Conservation (phyloP, 2,113 vertebrate genomes). For the Equus przewalskii region DNA sequence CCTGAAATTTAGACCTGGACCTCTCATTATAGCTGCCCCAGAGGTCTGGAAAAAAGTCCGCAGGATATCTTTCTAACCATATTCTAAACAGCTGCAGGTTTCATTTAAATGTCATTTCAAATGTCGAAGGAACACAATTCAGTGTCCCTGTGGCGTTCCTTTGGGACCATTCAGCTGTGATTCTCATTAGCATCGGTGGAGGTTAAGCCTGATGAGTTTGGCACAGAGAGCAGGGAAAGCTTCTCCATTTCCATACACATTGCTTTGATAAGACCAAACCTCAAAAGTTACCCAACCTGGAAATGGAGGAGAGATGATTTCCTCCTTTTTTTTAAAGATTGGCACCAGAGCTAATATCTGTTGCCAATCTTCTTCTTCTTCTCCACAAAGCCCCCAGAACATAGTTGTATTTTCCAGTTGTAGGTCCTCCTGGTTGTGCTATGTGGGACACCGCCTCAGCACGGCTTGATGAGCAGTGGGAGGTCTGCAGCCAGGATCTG, state of each 20-base stretch:
- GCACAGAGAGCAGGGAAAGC: not conserved
- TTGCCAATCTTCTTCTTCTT: too few relatives aligned
- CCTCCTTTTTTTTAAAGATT: not conserved
- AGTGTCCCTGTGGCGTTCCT: not conserved
- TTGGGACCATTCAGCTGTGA: not conserved
- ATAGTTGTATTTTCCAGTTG: too few relatives aligned
- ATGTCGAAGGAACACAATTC: not conserved
- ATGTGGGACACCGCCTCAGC: too few relatives aligned
- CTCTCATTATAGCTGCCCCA: not conserved
- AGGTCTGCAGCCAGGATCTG: too few relatives aligned
- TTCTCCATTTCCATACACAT: not conserved
- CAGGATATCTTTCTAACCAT: not conserved
- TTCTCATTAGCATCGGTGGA: constrained; percentile 46
- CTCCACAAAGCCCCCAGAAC: too few relatives aligned
- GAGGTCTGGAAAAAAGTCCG: not conserved
- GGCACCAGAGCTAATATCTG: too few relatives aligned
- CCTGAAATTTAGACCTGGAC: not conserved
- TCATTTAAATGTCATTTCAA: constrained; percentile 40
- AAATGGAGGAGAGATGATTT: not conserved
- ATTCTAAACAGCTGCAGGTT: constrained; percentile 45
- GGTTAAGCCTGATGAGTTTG: constrained; percentile 27
- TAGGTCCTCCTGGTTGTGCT: too few relatives aligned
- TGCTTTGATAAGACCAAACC: not conserved
- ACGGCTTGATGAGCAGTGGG: too few relatives aligned
- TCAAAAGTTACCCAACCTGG: not conserved